A percentile compares a stretch with the other conserved stretches of the same genome.
Evolutionary conservation across 2,113 vertebrate genomes (phyloP).

Genomic region (Nannospalax galili): DNA sequence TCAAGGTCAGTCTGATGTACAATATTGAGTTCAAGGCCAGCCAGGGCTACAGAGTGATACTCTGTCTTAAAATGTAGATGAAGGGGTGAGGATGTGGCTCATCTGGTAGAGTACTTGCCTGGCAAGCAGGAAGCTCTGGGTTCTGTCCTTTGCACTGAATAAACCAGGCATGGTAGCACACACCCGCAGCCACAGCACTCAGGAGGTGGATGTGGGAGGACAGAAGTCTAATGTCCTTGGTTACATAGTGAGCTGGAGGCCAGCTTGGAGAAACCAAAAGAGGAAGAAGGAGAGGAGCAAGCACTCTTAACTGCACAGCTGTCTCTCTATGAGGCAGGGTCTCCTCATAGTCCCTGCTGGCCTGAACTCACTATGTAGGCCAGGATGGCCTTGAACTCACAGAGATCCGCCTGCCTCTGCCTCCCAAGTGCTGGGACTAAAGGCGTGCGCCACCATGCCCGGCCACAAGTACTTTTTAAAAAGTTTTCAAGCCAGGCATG

Average conservation of each 20-base stretch:
- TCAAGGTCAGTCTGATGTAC: neutral
- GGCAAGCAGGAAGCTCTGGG: neutral
- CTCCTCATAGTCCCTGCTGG: too few relatives aligned
- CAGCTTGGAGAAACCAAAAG: neutral
- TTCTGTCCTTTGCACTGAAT: neutral
- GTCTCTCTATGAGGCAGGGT: too few relatives aligned
- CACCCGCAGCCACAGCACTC: neutral
- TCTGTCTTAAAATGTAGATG: neutral
- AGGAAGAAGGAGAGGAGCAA: too few relatives aligned
- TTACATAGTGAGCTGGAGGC: neutral
- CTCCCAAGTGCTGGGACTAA: too few relatives aligned
- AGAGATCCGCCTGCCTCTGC: too few relatives aligned
- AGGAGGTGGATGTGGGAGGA: neutral
- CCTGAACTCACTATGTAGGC: too few relatives aligned
- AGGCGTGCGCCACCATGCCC: too few relatives aligned
- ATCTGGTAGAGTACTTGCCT: too few relatives aligned
- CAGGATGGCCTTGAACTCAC: too few relatives aligned
- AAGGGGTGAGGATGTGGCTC: neutral
- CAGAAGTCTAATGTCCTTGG: neutral
- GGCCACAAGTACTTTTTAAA: too few relatives aligned
- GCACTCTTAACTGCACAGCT: too few relatives aligned
- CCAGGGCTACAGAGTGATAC: neutral
- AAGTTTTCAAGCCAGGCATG: too few relatives aligned
- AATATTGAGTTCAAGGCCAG: neutral
- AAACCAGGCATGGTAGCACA: neutral